A percentile compares a stretch with the other conserved stretches of the same genome.
These are phyloP conservation scores for Drosophila kokeensis DNA, from an alignment of 2,888 invertebrate genomes.

Conservation along the genomic window DNA sequence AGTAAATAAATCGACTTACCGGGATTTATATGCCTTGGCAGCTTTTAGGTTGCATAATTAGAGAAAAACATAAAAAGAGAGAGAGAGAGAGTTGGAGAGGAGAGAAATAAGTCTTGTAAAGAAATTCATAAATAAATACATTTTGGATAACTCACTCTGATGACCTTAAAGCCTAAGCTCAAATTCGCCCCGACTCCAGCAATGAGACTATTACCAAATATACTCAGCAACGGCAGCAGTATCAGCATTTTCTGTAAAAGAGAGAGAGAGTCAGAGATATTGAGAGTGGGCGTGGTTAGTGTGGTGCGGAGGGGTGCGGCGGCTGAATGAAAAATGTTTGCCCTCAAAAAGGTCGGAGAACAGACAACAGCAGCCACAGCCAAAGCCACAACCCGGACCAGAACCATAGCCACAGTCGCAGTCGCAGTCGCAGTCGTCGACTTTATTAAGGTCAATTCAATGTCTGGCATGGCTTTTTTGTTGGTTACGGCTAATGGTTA, in stretches of 20 bases:
- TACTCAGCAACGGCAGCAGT: conserved; percentile 83
- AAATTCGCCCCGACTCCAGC: conserved; percentile 83
- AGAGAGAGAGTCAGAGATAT: conserved; percentile 12
- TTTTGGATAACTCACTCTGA: conserved; percentile 78
- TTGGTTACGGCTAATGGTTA: conserved; percentile 70
- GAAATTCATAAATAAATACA: conserved; percentile 50
- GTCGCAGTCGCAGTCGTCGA: conserved; percentile 51
- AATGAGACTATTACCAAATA: conserved; percentile 83
- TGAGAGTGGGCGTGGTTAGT: conserved; percentile 53
- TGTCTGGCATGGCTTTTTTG: conserved; percentile 62
- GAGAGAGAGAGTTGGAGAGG: neutral
- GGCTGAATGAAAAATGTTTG: conserved; percentile 58
- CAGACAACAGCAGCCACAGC: conserved; percentile 33
- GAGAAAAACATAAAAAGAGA: neutral
- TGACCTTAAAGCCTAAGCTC: conserved; percentile 83
- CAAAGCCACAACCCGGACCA: conserved; percentile 13
- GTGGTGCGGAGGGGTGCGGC: neutral
- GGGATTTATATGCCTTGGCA: conserved; percentile 75
- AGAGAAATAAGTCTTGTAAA: conserved; percentile 40
- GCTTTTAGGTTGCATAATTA: conserved; percentile 60
- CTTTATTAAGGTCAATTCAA: conserved; percentile 80
- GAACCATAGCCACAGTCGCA: conserved; percentile 31
- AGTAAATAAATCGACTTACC: conserved; percentile 62
- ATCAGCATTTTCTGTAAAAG: conserved; percentile 84
- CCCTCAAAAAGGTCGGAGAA: conserved; percentile 51